Conservation (phyloP, 2,888 invertebrate species). For the Gastrophysa polygoni region DNA sequence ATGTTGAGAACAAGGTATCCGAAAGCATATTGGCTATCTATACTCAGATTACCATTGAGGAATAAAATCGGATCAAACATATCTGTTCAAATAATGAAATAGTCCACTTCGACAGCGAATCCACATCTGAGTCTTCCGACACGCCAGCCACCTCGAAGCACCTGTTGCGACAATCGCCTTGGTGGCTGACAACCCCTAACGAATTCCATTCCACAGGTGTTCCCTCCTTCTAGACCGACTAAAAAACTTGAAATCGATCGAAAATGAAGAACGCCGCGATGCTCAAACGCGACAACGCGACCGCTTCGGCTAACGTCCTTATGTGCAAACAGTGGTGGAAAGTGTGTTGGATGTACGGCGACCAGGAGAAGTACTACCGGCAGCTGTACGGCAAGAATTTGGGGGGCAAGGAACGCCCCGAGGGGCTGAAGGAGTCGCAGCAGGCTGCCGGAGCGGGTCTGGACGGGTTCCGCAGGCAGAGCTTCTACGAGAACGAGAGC, state of each 20-base stretch:
- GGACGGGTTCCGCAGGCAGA: slow-evolving; percentile 16
- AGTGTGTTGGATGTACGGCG: slow-evolving; percentile 86
- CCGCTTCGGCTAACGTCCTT: slow-evolving; percentile 70
- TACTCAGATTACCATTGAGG: too few species aligned
- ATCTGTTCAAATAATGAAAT: too few species aligned
- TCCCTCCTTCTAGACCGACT: not conserved
- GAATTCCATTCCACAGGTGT: not conserved
- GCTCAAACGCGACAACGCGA: slow-evolving; percentile 53
- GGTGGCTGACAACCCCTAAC: not conserved
- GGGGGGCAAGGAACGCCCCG: slow-evolving; percentile 31
- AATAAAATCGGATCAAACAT: too few species aligned
- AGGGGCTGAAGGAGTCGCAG: slow-evolving; percentile 11
- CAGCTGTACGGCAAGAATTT: slow-evolving; percentile 70
- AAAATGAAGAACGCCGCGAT: slow-evolving; percentile 41
- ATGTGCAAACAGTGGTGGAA: slow-evolving; percentile 92
- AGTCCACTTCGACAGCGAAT: not conserved
- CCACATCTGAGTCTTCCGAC: not conserved
- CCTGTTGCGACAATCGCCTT: not conserved
- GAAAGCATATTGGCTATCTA: too few species aligned
- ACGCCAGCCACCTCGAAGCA: not conserved
- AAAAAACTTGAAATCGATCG: too few species aligned
- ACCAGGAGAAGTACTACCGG: slow-evolving; percentile 83
- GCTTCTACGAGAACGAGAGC: slow-evolving; percentile 39
- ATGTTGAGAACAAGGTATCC: too few species aligned
- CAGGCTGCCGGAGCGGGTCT: not conserved